A percentile compares a stretch with the other conserved stretches of the same genome.
Conservation (phyloP, 1,140 invertebrate species). For the Lucilia sericata region DNA sequence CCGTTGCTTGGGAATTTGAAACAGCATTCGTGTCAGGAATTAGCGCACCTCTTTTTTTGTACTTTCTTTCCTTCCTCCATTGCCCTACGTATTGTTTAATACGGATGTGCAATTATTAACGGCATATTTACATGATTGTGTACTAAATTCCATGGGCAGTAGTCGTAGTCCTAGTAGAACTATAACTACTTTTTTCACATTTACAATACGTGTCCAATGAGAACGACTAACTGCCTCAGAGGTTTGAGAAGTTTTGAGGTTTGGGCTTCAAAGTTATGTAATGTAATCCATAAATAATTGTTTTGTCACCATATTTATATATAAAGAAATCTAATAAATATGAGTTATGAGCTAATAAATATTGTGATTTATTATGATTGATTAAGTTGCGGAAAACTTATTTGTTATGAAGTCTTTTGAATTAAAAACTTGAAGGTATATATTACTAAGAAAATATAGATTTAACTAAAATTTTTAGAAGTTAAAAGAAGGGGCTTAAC, state of each 20-base stretch:
- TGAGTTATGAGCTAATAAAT: too few relatives aligned
- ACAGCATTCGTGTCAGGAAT: slow-evolving; percentile 35
- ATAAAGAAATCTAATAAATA: too few relatives aligned
- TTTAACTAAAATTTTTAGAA: too few relatives aligned
- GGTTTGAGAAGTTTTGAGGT: neutral
- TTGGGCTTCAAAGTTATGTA: too few relatives aligned
- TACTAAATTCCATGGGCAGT: slow-evolving; percentile 5
- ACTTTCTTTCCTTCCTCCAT: neutral
- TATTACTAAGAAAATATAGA: too few relatives aligned
- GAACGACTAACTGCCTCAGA: neutral
- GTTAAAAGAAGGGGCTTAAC: too few relatives aligned
- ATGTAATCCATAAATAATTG: too few relatives aligned
- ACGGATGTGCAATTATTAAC: slow-evolving; percentile 37
- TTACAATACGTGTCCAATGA: neutral
- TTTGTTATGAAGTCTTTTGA: too few relatives aligned
- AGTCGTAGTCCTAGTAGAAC: neutral
- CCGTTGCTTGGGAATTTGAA: neutral
- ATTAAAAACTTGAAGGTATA: too few relatives aligned
- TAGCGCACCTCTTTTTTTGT: slow-evolving; percentile 30
- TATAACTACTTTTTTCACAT: neutral
- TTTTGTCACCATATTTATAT: too few relatives aligned
- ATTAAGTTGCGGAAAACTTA: too few relatives aligned
- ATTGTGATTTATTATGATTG: too few relatives aligned
- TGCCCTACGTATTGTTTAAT: neutral
- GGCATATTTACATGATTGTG: slow-evolving; percentile 41